Base-by-base conservation (phyloP, 2,888 invertebrate genomes). In the Vandiemenella viatica region DNA sequence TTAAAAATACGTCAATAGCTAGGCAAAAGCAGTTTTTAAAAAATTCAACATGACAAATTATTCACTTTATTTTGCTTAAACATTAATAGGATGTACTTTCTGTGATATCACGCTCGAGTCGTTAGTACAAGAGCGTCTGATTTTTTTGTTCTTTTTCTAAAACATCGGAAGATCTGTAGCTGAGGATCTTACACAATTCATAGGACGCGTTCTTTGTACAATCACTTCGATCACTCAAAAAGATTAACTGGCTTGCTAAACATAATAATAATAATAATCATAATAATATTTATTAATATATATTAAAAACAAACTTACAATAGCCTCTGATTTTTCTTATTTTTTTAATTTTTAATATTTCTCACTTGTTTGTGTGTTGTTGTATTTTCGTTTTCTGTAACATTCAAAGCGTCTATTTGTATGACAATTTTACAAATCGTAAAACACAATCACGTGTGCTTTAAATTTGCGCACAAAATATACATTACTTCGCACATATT, bases 341-440 rank as follows among this genome's bases (percentile, higher is more conserved):
- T 46, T 48, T 44, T 22, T 43, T 22, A 13, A 10, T 5, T 42
- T 20, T 42, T 20, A 20, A 40, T 21, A 19, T 13, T n/a, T 23
- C 47, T 44, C 49, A 19, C 23, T 43, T 37, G 19, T 46, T 32
- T n/a, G 32, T 32, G n/a, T 13, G 32, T 32, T 32, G 32, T 32
- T n/a, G 32, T n/a, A 32, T 32, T 47, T 49, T 46, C 22, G 32
- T 44, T 49, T 45, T 26, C 37, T 32, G 32, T 38, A 54, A 54
- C 54, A 54, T 54, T 52, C 52, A 54, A 54, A 54, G 54, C 54
- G 45, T 52, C 52, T 54, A 54, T 46, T 49, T 51, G 46, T 52
- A 41, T 44, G 50, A 48, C 46, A 51, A 54, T 48, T 54, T 48
- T 52, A 54, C 52, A 54, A 54, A 54, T 49, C 37, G 49, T 52